These are phyloP conservation scores for Jaculus jaculus DNA, from an alignment of 2,113 vertebrate species.

Conservation along the genomic window DNA sequence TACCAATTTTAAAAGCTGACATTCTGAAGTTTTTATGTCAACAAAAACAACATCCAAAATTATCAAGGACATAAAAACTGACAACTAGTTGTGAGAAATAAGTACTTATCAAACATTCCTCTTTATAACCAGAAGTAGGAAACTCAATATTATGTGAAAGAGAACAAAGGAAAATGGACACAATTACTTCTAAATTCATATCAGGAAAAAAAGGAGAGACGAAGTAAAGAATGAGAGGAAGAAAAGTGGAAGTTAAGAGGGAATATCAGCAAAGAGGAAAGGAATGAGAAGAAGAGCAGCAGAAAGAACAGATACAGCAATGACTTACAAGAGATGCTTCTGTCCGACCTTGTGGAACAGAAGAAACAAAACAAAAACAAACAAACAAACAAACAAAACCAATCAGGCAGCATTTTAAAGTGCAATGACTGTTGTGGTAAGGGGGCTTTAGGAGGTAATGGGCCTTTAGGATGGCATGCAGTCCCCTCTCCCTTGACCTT, in stretches of 20 bases:
- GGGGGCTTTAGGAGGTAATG: not conserved
- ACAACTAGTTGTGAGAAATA: not conserved
- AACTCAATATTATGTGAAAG: not conserved
- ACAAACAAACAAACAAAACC: too few relatives aligned
- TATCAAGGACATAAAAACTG: not conserved
- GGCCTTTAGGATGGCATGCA: constrained; percentile 89
- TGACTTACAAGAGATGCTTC: not conserved
- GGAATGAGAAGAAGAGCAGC: not conserved
- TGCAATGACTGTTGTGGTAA: not conserved
- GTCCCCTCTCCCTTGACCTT: constrained; percentile 87
- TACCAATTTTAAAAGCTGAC: too few relatives aligned
- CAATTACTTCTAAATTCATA: not conserved
- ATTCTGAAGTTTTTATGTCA: too few relatives aligned
- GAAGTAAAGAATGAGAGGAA: not conserved
- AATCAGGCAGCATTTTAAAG: not conserved
- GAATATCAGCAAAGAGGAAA: not conserved
- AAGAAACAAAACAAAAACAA: too few relatives aligned
- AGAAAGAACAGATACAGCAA: not conserved
- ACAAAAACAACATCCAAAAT: too few relatives aligned
- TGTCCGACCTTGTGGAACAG: not conserved
- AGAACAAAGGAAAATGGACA: constrained; percentile 39
- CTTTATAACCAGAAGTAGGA: constrained; percentile 23
- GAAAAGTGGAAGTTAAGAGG: not conserved
- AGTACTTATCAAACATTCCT: not conserved
- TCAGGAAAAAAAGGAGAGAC: not conserved